Evolutionary conservation across 2,797 vertebrate species (phyloP).

Genomic region (Thunnus albacares): DNA sequence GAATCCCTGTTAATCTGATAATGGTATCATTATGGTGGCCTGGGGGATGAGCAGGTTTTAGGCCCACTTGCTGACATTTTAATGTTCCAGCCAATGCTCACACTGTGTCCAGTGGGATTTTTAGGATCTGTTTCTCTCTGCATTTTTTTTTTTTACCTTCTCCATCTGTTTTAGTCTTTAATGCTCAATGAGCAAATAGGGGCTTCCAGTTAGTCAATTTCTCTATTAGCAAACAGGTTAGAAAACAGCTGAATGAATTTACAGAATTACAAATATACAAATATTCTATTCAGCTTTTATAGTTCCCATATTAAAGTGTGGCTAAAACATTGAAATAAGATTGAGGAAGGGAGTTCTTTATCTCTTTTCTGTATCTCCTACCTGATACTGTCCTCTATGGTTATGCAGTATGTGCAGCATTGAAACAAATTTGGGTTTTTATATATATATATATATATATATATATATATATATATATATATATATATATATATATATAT

Average conservation of each 20-base stretch:
- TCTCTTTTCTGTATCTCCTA: not conserved
- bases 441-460: no score
- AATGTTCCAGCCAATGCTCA: constrained; percentile 53
- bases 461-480: not conserved
- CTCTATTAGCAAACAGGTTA: not conserved
- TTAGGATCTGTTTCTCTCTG: constrained; percentile 54
- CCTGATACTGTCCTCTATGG: not conserved
- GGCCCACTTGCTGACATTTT: constrained; percentile 71
- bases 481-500: no score
- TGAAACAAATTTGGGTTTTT: not conserved
- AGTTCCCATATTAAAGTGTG: not conserved
- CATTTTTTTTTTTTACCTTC: constrained; percentile 52
- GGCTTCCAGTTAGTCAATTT: constrained; percentile 16
- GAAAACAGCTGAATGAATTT: not conserved
- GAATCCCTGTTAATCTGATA: constrained; percentile 59
- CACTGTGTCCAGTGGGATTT: constrained; percentile 50
- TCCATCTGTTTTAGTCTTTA: constrained; percentile 68
- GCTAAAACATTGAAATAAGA: constrained; percentile 1
- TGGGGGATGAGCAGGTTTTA: constrained; percentile 49
- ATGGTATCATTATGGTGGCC: constrained; percentile 44
- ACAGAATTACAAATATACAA: constrained; percentile 1
- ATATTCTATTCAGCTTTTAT: constrained; percentile 6
- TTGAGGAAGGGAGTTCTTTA: not conserved
- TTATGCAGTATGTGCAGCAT: not conserved
- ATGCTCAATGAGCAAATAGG: no score